These are phyloP conservation scores for Polyploca ridens DNA, from an alignment of 2,888 invertebrate genomes.

Conservation along the genomic window DNA sequence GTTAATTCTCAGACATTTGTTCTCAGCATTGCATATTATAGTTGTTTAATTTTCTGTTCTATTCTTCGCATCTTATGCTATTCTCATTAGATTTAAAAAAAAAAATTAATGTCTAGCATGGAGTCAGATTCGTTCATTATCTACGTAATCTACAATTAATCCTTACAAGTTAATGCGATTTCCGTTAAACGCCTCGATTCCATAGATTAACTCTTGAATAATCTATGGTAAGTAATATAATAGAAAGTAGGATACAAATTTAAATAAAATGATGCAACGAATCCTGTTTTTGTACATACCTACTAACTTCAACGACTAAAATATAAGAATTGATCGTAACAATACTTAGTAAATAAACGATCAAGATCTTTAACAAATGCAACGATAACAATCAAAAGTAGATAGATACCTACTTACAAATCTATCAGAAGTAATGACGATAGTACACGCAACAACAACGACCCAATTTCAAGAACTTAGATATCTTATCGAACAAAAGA, in stretches of 20 bases:
- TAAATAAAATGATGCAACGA: not conserved
- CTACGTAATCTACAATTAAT: not conserved
- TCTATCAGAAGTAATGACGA: not conserved
- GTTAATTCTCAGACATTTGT: slow-evolving; percentile 8
- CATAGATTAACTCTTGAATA: not conserved
- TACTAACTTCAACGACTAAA: not conserved
- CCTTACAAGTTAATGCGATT: not conserved
- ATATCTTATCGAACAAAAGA: slow-evolving; percentile 5
- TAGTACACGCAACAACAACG: not conserved
- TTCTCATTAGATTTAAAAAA: no score
- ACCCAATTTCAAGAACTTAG: not conserved
- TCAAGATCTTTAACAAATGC: not conserved
- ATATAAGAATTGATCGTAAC: not conserved
- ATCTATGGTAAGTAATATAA: not conserved
- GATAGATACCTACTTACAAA: not conserved
- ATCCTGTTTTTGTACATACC: not conserved
- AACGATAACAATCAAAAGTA: not conserved
- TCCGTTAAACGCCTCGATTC: not conserved
- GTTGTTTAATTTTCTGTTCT: not conserved
- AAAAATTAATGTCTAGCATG: no score
- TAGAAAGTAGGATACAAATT: not conserved
- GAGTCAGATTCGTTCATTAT: no score
- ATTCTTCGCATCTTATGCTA: no score
- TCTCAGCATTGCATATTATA: not conserved
- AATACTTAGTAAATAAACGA: not conserved